Evolutionary conservation across 2,888 invertebrate genomes (phyloP).

Genomic region (Capitulum mitella): DNA sequence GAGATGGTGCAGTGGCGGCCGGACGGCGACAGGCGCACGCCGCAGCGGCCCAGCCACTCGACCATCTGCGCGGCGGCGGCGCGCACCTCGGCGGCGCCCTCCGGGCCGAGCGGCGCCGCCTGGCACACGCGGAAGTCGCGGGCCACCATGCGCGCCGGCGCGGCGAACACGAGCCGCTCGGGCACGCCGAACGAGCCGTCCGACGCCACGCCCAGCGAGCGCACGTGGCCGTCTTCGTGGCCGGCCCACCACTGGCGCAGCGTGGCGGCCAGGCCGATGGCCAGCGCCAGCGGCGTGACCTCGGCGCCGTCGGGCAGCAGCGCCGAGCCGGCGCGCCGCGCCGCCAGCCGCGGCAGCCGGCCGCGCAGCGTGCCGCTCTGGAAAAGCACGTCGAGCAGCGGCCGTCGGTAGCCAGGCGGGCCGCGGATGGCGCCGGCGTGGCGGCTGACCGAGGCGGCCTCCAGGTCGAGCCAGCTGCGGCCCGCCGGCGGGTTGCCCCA

Average conservation of each 20-base stretch:
- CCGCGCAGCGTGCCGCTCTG: background rate
- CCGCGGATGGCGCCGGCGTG: slow-evolving; percentile 7
- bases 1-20: background rate
- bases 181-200: slow-evolving; percentile 16
- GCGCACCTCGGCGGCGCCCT: background rate
- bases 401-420: slow-evolving; percentile 3
- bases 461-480: slow-evolving; percentile 2
- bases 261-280: background rate
- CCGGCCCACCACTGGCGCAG: slow-evolving; percentile 11
- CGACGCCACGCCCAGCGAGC: slow-evolving; percentile 8
- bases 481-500: slow-evolving; percentile 15
- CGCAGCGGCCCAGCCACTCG: background rate
- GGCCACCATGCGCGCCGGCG: background rate
- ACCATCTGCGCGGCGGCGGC: slow-evolving; percentile 7
- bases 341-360: background rate
- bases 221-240: background rate
- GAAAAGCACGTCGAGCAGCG: background rate
- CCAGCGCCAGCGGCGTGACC: slow-evolving; percentile 13
- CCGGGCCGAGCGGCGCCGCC: background rate
- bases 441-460: background rate
- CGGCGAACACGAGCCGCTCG: background rate
- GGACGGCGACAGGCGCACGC: background rate
- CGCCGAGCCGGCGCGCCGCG: background rate
- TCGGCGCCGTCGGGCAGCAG: background rate
- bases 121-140: background rate